These are phyloP conservation scores for Zaprionus vittiger DNA, from an alignment of 1,140 invertebrate genomes.

Conservation along the genomic window DNA sequence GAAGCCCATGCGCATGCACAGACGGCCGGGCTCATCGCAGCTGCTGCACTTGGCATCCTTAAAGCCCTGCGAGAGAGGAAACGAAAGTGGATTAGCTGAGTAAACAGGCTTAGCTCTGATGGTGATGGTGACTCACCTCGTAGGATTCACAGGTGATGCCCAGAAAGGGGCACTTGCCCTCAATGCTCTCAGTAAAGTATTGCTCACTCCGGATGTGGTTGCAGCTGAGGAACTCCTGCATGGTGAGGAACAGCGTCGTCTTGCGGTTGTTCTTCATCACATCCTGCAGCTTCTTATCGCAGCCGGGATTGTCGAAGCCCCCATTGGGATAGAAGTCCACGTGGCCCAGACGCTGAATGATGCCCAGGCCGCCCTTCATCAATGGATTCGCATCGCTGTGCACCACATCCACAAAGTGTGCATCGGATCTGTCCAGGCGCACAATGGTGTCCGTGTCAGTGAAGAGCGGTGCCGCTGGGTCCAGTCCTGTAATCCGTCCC, in stretches of 20 bases:
- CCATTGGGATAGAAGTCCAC: conserved; percentile 97
- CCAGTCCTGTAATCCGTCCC: conserved; percentile 90
- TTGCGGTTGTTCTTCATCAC: conserved; percentile 86
- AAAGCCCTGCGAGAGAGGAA: conserved; percentile 86
- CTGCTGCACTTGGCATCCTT: conserved; percentile 90
- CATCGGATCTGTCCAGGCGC: conserved; percentile 93
- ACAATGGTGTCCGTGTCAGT: conserved; percentile 92
- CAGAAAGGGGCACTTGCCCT: conserved; percentile 89
- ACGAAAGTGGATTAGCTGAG: neutral
- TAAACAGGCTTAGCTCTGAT: neutral
- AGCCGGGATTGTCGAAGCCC: conserved; percentile 93
- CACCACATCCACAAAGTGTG: conserved; percentile 93
- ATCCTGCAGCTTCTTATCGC: conserved; percentile 89
- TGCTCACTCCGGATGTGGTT: conserved; percentile 94
- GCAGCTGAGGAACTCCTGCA: conserved; percentile 92
- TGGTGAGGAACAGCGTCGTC: conserved; percentile 87
- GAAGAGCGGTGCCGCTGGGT: conserved; percentile 97
- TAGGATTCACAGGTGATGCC: conserved; percentile 92
- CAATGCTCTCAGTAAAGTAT: conserved; percentile 94
- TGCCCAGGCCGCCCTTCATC: conserved; percentile 92
- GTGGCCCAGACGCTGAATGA: conserved; percentile 92
- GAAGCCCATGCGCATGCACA: conserved; percentile 89
- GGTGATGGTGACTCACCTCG: conserved; percentile 85
- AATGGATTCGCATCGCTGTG: conserved; percentile 94
- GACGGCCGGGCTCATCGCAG: conserved; percentile 87